phyloP scores from a whole-genome alignment of 2,888 invertebrate genomes.

The Merodon equestris region DNA sequence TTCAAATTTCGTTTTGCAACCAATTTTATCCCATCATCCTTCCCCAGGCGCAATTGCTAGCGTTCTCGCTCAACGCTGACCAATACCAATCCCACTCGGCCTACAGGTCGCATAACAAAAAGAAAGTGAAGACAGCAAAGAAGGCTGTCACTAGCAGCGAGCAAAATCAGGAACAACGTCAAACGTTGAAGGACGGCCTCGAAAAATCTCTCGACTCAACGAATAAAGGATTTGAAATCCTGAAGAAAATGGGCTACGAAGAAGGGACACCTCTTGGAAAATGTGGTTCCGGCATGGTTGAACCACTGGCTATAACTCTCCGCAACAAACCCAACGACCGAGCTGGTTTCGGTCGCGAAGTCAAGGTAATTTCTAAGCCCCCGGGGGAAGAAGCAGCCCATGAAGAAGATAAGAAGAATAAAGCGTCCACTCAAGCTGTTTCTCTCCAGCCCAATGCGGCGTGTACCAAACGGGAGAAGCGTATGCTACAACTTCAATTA shows the following conservation, averaged over 20 bases:
- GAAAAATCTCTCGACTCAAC: slow-evolving; percentile 33
- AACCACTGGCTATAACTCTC: slow-evolving; percentile 36
- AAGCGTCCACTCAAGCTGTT: no score
- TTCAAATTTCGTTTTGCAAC: slow-evolving; percentile 7
- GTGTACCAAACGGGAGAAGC: slow-evolving; percentile 19
- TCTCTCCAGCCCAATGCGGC: no score
- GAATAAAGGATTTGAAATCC: slow-evolving; percentile 54
- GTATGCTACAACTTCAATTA: background rate
- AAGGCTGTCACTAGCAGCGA: background rate
- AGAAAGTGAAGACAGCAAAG: background rate
- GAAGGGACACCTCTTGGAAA: slow-evolving; percentile 59
- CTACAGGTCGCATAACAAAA: background rate
- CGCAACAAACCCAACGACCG: slow-evolving; percentile 20
- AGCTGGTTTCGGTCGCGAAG: slow-evolving; percentile 52
- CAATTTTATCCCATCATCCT: slow-evolving; percentile 10
- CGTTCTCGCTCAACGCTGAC: background rate
- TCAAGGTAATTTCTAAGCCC: background rate
- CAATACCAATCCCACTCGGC: background rate
- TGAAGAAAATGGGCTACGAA: slow-evolving; percentile 64
- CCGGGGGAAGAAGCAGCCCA: background rate
- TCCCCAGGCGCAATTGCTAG: background rate
- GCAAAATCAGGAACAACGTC: slow-evolving; percentile 13
- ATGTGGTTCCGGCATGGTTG: slow-evolving; percentile 29
- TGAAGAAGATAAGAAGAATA: background rate
- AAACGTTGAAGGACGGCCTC: slow-evolving; percentile 24